phyloP scores from a whole-genome alignment of 2,888 invertebrate genomes.

The Brenthis daphne region DNA sequence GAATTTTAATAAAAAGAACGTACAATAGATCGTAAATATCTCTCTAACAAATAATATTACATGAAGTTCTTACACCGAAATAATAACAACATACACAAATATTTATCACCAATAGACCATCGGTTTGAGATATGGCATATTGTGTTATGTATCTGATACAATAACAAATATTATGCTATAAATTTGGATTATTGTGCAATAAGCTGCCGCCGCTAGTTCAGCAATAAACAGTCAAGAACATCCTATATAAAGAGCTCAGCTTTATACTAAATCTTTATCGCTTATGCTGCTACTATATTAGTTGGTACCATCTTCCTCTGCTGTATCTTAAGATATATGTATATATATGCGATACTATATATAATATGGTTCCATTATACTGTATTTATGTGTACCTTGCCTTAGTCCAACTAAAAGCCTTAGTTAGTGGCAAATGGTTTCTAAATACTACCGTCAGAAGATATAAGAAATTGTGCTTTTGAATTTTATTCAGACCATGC shows the following conservation, averaged over 20 bases:
- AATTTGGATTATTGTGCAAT: constrained; percentile 44
- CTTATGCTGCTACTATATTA: neutral
- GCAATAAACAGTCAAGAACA: constrained; percentile 29
- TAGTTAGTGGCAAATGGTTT: too few relatives aligned
- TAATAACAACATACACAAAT: constrained; percentile 13
- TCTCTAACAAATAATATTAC: constrained; percentile 9
- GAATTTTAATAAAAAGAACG: too few relatives aligned
- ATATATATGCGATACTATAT: too few relatives aligned
- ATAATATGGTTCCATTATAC: too few relatives aligned
- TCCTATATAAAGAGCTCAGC: neutral
- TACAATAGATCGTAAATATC: constrained; percentile 3
- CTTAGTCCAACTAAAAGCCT: too few relatives aligned
- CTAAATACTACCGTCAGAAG: too few relatives aligned
- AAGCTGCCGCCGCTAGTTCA: constrained; percentile 37
- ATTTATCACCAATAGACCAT: constrained; percentile 9
- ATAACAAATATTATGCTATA: constrained; percentile 35
- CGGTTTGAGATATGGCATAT: constrained; percentile 1
- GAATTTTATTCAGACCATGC: too few relatives aligned
- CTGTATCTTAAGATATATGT: neutral
- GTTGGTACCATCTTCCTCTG: neutral
- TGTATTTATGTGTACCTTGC: too few relatives aligned
- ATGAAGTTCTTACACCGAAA: neutral
- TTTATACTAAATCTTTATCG: neutral
- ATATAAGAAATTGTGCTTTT: too few relatives aligned
- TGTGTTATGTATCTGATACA: constrained; percentile 11